Base-by-base conservation (phyloP, 2,113 vertebrate genomes). In the Camelus dromedarius region DNA sequence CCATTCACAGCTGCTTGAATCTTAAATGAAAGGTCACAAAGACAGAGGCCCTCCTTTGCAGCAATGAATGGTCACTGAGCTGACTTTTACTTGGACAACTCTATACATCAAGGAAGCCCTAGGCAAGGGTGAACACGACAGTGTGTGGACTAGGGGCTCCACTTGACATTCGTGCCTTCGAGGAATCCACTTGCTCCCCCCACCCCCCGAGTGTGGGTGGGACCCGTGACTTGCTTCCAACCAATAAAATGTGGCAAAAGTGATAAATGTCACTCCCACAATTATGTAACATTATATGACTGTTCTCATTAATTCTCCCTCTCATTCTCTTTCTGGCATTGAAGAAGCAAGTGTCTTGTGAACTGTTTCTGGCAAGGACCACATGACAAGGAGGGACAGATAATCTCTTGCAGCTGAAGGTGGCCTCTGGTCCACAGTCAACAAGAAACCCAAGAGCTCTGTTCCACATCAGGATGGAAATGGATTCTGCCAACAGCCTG, bases 131-230 rank as follows among this genome's bases (percentile, higher is more conserved):
- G 19, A 85, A 19, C 16, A 60, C 1, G 32, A 16, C 15, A 38
- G 38, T 4, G 1, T 8, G 1, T 38, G n/a, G 2, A 58, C 0
- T 9, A 62, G n/a, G 15, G 12, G 32, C 32, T 48, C 15, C 19
- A 67, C 7, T 46, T 32, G 5, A 24, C 50, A 3, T 76, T 46
- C 1, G 0, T 73, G 19, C 6, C 15, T 62, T 95, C 32, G 67
- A 72, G 35, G 35, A 60, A 79, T 19, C 48, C 3, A 6, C 24
- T 32, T 11, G 48, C 20, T 54, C 26, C 30, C 35, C 54, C 48
- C n/a, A 58, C 38, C 26, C 30, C 35, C 54, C 48, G 42, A 58
- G 20, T 20, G 16, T 73, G 54, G 35, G 20, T 5, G 32, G 46
- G 24, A 48, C 5, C 58, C n/a, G 15, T 76, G 19, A n/a, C 32